Conservation (phyloP, 2,797 vertebrate species). For the Xenops minutus region DNA sequence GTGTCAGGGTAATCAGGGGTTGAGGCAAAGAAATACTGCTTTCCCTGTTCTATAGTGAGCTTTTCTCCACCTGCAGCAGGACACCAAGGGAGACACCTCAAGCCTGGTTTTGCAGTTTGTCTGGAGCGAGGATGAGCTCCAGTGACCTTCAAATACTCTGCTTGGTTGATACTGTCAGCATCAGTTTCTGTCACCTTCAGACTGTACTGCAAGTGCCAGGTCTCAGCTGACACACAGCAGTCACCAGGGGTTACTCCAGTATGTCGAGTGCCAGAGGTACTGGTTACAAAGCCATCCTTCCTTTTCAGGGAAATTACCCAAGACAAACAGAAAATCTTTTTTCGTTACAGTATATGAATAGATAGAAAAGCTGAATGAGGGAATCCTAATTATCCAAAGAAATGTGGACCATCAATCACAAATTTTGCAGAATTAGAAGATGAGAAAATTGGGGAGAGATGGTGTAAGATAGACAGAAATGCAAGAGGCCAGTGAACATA, state of each 20-base stretch:
- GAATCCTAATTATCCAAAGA: not conserved
- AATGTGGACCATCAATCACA: not conserved
- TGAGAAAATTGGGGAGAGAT: not conserved
- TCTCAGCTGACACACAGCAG: not conserved
- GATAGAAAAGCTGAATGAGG: not conserved
- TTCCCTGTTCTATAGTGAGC: not conserved
- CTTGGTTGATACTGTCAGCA: not conserved
- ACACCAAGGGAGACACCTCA: not conserved
- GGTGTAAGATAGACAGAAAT: not conserved
- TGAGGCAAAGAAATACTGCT: not conserved
- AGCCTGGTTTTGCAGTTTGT: not conserved
- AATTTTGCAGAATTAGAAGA: not conserved
- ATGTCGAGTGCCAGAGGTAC: not conserved
- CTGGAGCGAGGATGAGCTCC: not conserved
- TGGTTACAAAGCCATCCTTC: not conserved
- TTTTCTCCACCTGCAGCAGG: not conserved
- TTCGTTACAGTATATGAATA: not conserved
- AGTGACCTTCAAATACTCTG: constrained; percentile 14
- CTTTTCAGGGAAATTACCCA: not conserved
- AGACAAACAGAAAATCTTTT: not conserved
- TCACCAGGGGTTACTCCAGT: not conserved
- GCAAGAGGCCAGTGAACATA: not conserved
- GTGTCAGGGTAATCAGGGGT: fast-evolving
- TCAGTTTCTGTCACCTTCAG: not conserved
- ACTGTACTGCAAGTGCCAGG: not conserved